Evolutionary conservation across 2,888 invertebrate species (phyloP).

Genomic region (Carcina quercana): DNA sequence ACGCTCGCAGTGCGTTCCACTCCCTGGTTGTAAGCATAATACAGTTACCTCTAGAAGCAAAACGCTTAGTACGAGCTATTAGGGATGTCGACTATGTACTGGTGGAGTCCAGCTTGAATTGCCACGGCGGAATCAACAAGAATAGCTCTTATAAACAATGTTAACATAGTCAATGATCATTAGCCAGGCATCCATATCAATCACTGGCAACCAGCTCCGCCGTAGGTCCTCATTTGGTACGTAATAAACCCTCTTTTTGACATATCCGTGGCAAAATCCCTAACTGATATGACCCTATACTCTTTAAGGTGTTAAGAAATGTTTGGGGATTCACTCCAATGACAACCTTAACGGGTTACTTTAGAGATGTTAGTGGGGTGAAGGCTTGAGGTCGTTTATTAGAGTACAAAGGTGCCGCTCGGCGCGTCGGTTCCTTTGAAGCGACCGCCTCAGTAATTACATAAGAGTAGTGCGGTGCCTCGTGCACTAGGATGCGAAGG

Average conservation of each 20-base stretch:
- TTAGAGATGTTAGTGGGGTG: conserved; percentile 21
- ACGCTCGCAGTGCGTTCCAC: too few relatives aligned
- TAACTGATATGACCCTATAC: conserved; percentile 69
- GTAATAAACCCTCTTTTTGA: conserved; percentile 74
- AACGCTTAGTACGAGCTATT: too few relatives aligned
- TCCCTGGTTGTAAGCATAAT: too few relatives aligned
- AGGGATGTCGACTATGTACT: too few relatives aligned
- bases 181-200: too few relatives aligned
- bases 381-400: conserved; percentile 48
- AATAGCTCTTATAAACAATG: too few relatives aligned
- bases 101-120: too few relatives aligned
- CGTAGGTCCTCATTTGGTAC: conserved; percentile 66
- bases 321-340: conserved; percentile 14
- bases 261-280: conserved; percentile 74
- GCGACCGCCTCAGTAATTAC: conserved; percentile 62
- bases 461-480: conserved; percentile 41
- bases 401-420: conserved; percentile 66
- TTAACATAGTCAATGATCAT: too few relatives aligned
- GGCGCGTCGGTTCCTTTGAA: conserved; percentile 60
- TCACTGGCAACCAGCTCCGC: conserved; percentile 30
- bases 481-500: conserved; percentile 37
- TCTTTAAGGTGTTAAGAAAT: conserved; percentile 69
- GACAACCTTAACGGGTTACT: neutral
- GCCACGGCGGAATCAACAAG: too few relatives aligned
- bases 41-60: too few relatives aligned